Percentiles rank a stretch among this genome's conserved stretches.
Conservation (phyloP, 2,888 invertebrate genomes). For the Lasioglossum pauxillum region DNA sequence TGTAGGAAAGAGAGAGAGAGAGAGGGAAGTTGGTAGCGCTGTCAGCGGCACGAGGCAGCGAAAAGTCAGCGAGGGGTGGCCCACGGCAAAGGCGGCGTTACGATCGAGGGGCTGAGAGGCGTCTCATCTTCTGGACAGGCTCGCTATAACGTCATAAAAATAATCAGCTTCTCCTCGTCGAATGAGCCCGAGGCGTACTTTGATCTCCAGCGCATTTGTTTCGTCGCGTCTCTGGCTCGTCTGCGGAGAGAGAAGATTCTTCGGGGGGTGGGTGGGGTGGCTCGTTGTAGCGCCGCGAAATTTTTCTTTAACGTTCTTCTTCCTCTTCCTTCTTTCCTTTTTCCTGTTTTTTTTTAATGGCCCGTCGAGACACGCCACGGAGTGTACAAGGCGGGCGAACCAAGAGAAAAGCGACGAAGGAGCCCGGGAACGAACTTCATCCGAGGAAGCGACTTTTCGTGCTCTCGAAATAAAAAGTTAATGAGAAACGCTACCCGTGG, state of each 20-base stretch:
- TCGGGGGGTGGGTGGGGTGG: neutral
- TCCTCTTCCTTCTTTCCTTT: neutral
- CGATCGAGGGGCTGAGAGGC: conserved; percentile 66
- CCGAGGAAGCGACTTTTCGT: conserved; percentile 77
- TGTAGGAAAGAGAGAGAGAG: neutral
- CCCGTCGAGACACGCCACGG: conserved; percentile 18
- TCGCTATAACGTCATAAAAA: conserved; percentile 83
- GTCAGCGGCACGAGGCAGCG: conserved; percentile 56
- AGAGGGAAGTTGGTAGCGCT: conserved; percentile 58
- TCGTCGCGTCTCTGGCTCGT: conserved; percentile 63
- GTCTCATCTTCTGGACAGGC: conserved; percentile 78
- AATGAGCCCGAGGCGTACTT: conserved; percentile 81
- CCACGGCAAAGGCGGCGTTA: conserved; percentile 66
- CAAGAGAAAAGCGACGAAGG: conserved; percentile 51
- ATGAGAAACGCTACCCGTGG: conserved; percentile 78
- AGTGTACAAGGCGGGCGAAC: neutral
- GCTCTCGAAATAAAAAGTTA: conserved; percentile 83
- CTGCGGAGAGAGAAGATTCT: conserved; percentile 39
- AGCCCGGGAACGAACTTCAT: conserved; percentile 72
- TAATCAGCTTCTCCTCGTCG: conserved; percentile 82
- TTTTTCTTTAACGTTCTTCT: conserved; percentile 37
- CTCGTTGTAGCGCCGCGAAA: conserved; percentile 55
- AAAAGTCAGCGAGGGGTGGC: conserved; percentile 38
- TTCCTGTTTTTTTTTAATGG: conserved; percentile 24
- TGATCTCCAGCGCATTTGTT: conserved; percentile 83